Evolutionary conservation across 2,113 vertebrate genomes (phyloP).

Genomic region (Spizaetus ornatus): DNA sequence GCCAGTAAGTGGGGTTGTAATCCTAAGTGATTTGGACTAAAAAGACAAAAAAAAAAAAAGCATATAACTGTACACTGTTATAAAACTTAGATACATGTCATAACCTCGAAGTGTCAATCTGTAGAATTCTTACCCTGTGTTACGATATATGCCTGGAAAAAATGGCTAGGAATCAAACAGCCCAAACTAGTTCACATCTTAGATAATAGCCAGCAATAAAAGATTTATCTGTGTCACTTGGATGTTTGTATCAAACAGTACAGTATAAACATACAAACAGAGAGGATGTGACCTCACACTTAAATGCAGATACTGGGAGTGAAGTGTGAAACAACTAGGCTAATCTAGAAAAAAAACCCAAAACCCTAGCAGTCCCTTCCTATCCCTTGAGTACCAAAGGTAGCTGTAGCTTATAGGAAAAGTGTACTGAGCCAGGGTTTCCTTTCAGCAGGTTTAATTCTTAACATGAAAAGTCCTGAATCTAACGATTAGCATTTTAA

Average conservation of each 20-base stretch:
- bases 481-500: not conserved
- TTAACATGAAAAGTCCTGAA: not conserved
- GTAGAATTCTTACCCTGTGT: not conserved
- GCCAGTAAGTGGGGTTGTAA: conserved; percentile 84
- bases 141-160: not conserved
- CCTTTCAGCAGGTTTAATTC: not conserved
- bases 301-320: not conserved
- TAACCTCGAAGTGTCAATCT: not conserved
- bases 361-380: not conserved
- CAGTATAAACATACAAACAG: accelerated
- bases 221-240: not conserved
- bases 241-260: not conserved
- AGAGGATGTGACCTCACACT: not conserved
- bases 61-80: too few species aligned
- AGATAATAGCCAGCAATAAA: not conserved
- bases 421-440: not conserved
- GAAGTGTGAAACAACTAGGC: not conserved
- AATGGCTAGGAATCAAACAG: not conserved
- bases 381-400: not conserved
- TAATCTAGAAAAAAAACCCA: not conserved
- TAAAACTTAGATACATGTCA: not conserved
- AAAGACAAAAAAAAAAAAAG: not conserved
- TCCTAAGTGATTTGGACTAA: conserved; percentile 79
- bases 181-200: not conserved
- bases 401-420: not conserved